Evolutionary conservation across 2,888 invertebrate species (phyloP), one percentile per base, ranked within the genome.

Genomic region (Cheilosia vulpina): DNA sequence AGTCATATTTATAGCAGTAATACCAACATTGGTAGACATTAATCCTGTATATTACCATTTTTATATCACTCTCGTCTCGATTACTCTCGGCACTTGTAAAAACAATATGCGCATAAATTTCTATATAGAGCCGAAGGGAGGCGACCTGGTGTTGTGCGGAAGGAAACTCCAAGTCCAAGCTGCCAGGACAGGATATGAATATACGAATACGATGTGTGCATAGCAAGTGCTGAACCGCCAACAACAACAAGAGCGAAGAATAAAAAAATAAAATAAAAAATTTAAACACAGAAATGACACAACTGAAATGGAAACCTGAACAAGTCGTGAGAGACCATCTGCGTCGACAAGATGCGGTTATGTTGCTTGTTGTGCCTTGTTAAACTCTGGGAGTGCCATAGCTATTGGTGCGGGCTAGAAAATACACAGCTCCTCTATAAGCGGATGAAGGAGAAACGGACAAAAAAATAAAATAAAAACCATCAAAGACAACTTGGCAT

Each of bases 221-320:
- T 57, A 17, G 63, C 63, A 60, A 72, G 43, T 76, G 58, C 47
- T 55, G 15, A 15, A 21, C 19, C 24, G 3, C 13, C 38, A 78
- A 24, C 53, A 31, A 31, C 31, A 31, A 31, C 31, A 31, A 31
- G 9, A 31, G 31, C 31, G 7, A 31, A 5, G 27, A 27, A 6
- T 5, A 6, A 5, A 27, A 27, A 24, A 24, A 24, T 0, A 2
- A 11, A 34, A 9, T 3, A 62, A 68, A 53, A 60, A 52, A 60
- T 19, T 47, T 21, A 62, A 38, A 45, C 41, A 41, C 55, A 62
- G 55, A 71, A 72, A 80, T 60, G 66, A 76, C 80, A 81, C 85
- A 80, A 85, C 85, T 85, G 85, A 85, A 85, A 85, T 85, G 85
- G 85, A 85, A 85, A 85, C 85, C 81, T 84, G 75, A 80, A 84